These are phyloP conservation scores for Tenthredo amoena DNA, from an alignment of 2,888 invertebrate genomes.

Conservation along the genomic window DNA sequence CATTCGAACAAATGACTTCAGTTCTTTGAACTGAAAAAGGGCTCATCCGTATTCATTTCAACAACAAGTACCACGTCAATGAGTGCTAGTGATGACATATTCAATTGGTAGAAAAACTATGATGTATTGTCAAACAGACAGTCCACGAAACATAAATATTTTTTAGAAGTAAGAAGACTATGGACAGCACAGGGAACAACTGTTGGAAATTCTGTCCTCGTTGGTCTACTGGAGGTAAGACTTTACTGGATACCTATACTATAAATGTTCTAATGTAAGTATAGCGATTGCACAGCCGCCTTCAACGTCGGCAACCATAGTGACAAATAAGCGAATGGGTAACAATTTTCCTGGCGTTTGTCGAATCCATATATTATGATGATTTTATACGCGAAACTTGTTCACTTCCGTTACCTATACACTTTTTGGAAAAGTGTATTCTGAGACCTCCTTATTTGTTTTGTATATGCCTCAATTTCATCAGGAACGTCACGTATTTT, in stretches of 20 bases:
- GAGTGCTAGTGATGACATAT: neutral
- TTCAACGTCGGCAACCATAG: neutral
- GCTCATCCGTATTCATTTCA: neutral
- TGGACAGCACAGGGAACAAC: neutral
- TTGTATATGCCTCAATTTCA: neutral
- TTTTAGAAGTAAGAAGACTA: neutral
- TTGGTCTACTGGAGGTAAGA: neutral
- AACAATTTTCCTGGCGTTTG: constrained; percentile 33
- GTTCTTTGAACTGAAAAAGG: neutral
- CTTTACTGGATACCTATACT: too few species aligned
- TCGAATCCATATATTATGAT: constrained; percentile 9
- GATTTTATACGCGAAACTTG: neutral
- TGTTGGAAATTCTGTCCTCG: neutral
- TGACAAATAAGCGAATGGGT: neutral
- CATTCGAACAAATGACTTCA: neutral
- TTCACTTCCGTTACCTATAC: neutral
- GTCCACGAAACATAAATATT: neutral
- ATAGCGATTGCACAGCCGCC: neutral
- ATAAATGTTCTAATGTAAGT: too few species aligned
- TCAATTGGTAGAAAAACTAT: neutral
- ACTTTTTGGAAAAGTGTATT: neutral
- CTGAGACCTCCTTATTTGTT: neutral
- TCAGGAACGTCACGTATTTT: neutral
- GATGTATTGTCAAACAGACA: neutral
- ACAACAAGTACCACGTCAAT: neutral